Base-by-base conservation (phyloP, 53 echinoderm and acorn worm genomes). In the Glandiceps talaboti region DNA sequence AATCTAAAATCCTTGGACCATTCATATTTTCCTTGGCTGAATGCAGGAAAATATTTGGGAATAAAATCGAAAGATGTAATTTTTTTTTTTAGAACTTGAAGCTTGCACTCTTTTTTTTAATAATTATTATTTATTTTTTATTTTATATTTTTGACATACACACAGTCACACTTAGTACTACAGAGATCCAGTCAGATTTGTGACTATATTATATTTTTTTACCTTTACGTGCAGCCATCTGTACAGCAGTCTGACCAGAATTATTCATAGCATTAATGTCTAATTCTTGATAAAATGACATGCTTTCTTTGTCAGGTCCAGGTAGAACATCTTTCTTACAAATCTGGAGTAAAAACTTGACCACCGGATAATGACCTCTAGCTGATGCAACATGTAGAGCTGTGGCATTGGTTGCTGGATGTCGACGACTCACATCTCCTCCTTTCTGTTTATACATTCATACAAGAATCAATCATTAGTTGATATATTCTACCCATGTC, bases 161-260 rank as follows among this genome's bases (percentile, higher is more conserved):
- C n/a, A n/a, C n/a, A n/a, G n/a, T n/a, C n/a, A n/a, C n/a, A n/a
- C n/a, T n/a, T n/a, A n/a, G n/a, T n/a, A n/a, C n/a, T n/a, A n/a
- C n/a, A n/a, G n/a, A n/a, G n/a, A n/a, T n/a, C n/a, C n/a, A n/a
- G n/a, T n/a, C n/a, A n/a, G n/a, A n/a, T n/a, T n/a, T n/a, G n/a
- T n/a, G n/a, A n/a, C n/a, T n/a, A 26, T 26, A 14, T 26, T 28
- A 25, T 14, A 27, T 25, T 1, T 72, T 30, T 75, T 31, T 31
- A 89, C 92, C 97, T 90, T 96, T 96, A 6, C 85, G 75, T 28
- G 97, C 92, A 83, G 97, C 90, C 29, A 96, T 32, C 76, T 96
- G 97, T 14, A 96, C 77, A 14, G 91, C 97, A 26, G 92, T 93
- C 33, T 75, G 78, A 14, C 92, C 92, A 28, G 83, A 81, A 73